Base-by-base conservation (phyloP, 2,113 vertebrate species). In the Chaetodon auriga region DNA sequence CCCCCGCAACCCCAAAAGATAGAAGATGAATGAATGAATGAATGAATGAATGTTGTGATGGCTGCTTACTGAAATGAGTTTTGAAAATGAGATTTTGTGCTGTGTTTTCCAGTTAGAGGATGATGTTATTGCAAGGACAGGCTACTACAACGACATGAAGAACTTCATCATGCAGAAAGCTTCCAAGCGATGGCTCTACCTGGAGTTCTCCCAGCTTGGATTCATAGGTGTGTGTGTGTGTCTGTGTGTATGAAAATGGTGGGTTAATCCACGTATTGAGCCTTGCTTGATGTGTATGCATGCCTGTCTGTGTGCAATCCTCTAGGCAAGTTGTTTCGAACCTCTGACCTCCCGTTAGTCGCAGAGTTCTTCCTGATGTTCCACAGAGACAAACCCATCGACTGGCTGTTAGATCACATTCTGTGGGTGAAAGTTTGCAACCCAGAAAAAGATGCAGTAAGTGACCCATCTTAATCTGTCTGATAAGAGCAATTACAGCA, bases 351-450 rank as follows among this genome's bases (percentile, higher is more conserved):
- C 66, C 97, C 96, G 61, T 91, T 97, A 91, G 96, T 99, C 2
- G 95, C 96, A 53, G 97, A 98, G 89, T 99, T 99, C 91, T 97
- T 99, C 86, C 93, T 99, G 75, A 99, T 99, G 98, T 99, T 99
- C 91, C 97, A 98, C 91, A 97, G 95, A 90, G 98, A 98, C 96
- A 99, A 99, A 90, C 98, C 98, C 25, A 97, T 99, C 1, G 97
- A 99, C 90, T 99, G 98, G 98, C 95, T 99, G 21, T 89, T 99
- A 66, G 98, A 99, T 93, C 97, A 99, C 85, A 97, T 99, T 78
- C 95, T 99, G 60, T 99, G 98, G 98, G 97, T 99, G 73, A 99
- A 99, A 91, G 96, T 95, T 68, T 99, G 98, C 95, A 96, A 96
- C 92, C 98, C 97, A 0, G 98, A 99, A 89, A 99, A 96, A 82